Evolutionary conservation across 92 coral and sea anemone genomes (phyloP).

Genomic region (Epizoanthus ramosus): DNA sequence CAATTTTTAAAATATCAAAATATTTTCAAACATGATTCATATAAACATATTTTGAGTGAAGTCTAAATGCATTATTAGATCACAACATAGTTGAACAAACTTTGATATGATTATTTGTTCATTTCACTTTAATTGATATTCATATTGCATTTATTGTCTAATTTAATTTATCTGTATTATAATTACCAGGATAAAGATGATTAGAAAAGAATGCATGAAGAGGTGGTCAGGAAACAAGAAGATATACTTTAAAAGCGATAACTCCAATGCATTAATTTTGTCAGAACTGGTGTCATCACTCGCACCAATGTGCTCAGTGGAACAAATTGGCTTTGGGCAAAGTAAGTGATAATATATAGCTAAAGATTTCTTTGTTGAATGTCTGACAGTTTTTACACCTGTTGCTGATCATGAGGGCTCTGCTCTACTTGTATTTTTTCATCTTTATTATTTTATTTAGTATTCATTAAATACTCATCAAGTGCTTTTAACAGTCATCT

Average conservation of each 20-base stretch:
- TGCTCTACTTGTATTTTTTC: too few species aligned
- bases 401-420: too few species aligned
- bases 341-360: conserved; percentile 28
- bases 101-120: too few species aligned
- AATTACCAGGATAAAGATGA: conserved; percentile 32
- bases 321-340: conserved; percentile 63
- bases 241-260: conserved; percentile 50
- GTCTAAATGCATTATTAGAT: background rate
- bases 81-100: too few species aligned
- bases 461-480: too few species aligned
- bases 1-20: too few species aligned
- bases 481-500: background rate
- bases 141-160: too few species aligned
- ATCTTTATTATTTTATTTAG: too few species aligned
- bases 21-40: too few species aligned
- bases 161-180: too few species aligned
- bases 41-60: background rate
- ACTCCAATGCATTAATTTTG: conserved; percentile 41
- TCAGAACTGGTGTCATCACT: conserved; percentile 51
- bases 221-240: conserved; percentile 55
- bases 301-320: conserved; percentile 41
- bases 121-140: too few species aligned
- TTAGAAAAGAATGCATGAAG: conserved; percentile 30
- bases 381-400: too few species aligned
- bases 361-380: background rate